Evolutionary conservation across 2,797 vertebrate genomes (phyloP).

Genomic region (Sebastes itinus): DNA sequence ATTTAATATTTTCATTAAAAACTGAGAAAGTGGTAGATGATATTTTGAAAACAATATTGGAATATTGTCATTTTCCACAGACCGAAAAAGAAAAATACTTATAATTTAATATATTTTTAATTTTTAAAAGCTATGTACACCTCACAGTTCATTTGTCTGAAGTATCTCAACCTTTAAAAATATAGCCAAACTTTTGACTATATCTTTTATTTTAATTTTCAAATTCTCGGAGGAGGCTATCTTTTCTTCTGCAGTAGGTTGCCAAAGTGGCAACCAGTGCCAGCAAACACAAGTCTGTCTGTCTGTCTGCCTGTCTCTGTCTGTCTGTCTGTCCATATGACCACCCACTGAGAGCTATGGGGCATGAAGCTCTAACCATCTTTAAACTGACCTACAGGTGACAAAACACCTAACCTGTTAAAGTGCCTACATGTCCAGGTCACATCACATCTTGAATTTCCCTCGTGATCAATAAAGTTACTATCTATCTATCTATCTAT

Average conservation of each 20-base stretch:
- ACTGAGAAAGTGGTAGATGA: neutral
- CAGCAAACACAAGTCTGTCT: constrained; percentile 44
- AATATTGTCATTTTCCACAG: neutral
- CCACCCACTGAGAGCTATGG: constrained; percentile 74
- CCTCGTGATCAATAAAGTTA: no score
- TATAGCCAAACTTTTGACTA: neutral
- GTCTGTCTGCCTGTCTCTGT: constrained; percentile 27
- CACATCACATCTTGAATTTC: constrained; percentile 27
- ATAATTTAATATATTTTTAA: neutral
- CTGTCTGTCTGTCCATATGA: constrained; percentile 49
- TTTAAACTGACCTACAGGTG: constrained; percentile 61
- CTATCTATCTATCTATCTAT: no score
- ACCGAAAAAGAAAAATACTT: neutral
- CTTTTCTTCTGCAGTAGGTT: constrained; percentile 21
- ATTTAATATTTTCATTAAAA: neutral
- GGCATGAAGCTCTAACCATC: constrained; percentile 35
- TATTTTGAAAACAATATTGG: neutral
- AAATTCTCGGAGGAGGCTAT: constrained; percentile 10
- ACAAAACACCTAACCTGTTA: constrained; percentile 54
- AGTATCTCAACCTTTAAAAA: neutral
- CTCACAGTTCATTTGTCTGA: neutral
- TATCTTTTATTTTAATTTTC: neutral
- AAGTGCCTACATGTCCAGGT: constrained; percentile 54
- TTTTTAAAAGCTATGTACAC: neutral
- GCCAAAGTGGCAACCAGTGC: constrained; percentile 32